Conservation (phyloP, 2,888 invertebrate species). For the Drosophila merina region DNA sequence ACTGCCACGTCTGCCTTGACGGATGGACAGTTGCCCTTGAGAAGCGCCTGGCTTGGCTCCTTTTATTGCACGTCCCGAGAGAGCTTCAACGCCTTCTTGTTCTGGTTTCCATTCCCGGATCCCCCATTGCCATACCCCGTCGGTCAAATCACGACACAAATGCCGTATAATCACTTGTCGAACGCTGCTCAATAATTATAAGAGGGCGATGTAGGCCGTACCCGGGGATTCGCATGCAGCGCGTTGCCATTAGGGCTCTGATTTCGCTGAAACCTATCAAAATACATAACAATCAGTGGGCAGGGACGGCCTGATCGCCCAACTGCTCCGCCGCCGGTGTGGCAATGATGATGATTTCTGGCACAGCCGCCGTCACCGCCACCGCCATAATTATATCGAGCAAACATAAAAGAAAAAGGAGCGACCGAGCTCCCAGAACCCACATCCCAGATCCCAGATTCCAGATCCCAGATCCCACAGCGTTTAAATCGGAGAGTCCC, state of each 20-base stretch:
- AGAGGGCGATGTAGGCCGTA: constrained; percentile 35
- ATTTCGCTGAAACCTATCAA: constrained; percentile 80
- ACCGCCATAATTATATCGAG: constrained; percentile 70
- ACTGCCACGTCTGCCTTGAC: constrained; percentile 10
- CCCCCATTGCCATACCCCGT: constrained; percentile 34
- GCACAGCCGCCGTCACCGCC: constrained; percentile 31
- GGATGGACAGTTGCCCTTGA: constrained; percentile 61
- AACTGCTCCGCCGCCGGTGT: constrained; percentile 25
- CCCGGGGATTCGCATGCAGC: constrained; percentile 62
- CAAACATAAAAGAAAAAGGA: constrained; percentile 70
- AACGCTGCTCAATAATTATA: constrained; percentile 79
- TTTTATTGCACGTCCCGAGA: not conserved
- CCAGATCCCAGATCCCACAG: constrained; percentile 4
- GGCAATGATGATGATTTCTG: constrained; percentile 71
- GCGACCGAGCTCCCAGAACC: not conserved
- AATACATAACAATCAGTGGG: constrained; percentile 74
- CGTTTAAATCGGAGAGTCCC: constrained; percentile 8
- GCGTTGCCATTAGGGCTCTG: constrained; percentile 68
- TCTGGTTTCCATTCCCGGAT: constrained; percentile 10
- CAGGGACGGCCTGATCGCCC: constrained; percentile 35
- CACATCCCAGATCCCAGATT: constrained; percentile 18
- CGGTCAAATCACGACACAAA: constrained; percentile 71
- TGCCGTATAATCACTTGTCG: constrained; percentile 80
- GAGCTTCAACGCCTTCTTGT: constrained; percentile 2
- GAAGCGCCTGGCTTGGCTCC: constrained; percentile 21